Conservation (phyloP, 1,140 invertebrate species). For the Plectrocnemia conspersa region DNA sequence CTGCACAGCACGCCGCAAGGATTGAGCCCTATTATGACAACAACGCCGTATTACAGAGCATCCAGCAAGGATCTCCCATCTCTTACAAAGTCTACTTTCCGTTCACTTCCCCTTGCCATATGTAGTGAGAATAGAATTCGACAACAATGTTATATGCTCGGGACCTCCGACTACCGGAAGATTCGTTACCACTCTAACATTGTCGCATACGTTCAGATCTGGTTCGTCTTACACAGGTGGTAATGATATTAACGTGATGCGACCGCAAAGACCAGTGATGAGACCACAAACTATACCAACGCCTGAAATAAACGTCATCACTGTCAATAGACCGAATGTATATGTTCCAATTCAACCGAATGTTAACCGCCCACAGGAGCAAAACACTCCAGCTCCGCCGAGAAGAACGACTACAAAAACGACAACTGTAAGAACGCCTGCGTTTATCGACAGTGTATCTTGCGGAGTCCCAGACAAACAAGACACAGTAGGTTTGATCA, state of each 20-base stretch:
- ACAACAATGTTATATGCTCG: conserved; percentile 37
- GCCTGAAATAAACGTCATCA: no score
- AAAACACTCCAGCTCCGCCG: no score
- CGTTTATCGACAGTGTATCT: conserved; percentile 15
- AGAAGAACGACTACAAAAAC: no score
- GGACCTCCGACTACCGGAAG: conserved; percentile 33
- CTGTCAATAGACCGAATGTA: no score
- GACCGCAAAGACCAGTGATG: no score
- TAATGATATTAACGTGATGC: no score
- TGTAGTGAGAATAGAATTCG: conserved; percentile 39
- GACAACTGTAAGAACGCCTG: no score
- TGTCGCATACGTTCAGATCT: conserved; percentile 42
- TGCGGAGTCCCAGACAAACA: conserved; percentile 39
- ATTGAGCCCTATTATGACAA: conserved; percentile 39
- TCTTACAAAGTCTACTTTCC: conserved; percentile 43
- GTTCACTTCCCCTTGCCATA: conserved; percentile 39
- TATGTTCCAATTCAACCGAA: no score
- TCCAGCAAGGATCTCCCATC: conserved; percentile 36
- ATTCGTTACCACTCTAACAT: conserved; percentile 39
- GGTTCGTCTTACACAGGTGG: conserved; percentile 27
- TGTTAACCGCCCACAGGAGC: no score
- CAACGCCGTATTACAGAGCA: conserved; percentile 34
- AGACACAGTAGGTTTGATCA: conserved; percentile 39
- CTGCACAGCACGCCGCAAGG: conserved; percentile 40
- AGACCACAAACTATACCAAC: no score